These are phyloP conservation scores for Astropecten irregularis DNA, from an alignment of 53 echinoderm and acorn worm genomes.

Conservation along the genomic window DNA sequence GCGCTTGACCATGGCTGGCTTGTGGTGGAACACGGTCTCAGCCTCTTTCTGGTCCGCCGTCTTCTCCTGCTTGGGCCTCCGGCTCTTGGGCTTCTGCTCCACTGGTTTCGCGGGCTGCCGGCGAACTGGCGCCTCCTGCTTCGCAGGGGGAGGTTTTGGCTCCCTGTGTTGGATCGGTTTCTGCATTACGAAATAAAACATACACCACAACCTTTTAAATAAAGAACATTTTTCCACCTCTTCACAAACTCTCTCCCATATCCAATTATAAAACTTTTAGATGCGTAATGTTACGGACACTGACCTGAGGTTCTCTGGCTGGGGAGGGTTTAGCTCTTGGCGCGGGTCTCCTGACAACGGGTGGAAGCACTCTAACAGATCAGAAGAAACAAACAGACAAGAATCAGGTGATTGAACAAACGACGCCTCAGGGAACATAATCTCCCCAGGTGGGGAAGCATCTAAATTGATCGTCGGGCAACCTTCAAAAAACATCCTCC, in stretches of 20 bases:
- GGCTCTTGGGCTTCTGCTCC: conserved; percentile 41
- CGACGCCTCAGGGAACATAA: no score
- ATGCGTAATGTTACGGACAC: no score
- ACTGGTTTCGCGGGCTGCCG: neutral
- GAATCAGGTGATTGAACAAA: no score
- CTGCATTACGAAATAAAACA: no score
- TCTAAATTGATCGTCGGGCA: no score
- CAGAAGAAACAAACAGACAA: neutral
- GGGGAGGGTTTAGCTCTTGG: conserved; percentile 49
- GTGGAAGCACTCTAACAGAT: conserved; percentile 53
- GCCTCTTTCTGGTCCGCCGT: conserved; percentile 90
- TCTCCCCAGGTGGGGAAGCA: no score
- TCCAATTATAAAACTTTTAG: no score
- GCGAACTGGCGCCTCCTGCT: conserved; percentile 11
- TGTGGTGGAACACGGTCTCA: conserved; percentile 82
- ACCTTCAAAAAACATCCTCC: no score
- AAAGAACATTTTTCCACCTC: neutral
- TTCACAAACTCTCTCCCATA: no score
- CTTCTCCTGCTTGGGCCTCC: conserved; percentile 73
- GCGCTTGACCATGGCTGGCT: conserved; percentile 91
- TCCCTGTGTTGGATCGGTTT: conserved; percentile 36
- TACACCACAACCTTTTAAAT: neutral
- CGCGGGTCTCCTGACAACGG: conserved; percentile 24
- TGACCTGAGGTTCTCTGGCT: conserved; percentile 40
- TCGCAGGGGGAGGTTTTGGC: conserved; percentile 39